These are phyloP conservation scores for Eurosta solidaginis DNA, from an alignment of 1,140 invertebrate species.

Conservation along the genomic window DNA sequence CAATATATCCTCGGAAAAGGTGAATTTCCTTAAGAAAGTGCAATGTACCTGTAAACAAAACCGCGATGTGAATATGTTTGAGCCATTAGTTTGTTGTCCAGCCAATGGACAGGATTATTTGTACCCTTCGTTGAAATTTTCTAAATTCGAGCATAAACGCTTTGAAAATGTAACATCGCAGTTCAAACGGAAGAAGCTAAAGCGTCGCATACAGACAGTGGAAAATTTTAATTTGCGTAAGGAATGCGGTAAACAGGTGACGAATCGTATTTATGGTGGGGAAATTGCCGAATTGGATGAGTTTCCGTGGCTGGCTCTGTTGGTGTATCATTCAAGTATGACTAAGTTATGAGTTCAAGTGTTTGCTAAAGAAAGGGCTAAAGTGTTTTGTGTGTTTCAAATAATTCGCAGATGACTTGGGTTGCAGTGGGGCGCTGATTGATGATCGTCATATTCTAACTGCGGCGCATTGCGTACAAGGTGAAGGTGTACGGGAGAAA, in stretches of 20 bases:
- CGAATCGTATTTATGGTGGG: conserved; percentile 62
- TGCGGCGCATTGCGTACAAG: conserved; percentile 84
- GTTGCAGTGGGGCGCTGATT: conserved; percentile 67
- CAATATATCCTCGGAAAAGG: conserved; percentile 51
- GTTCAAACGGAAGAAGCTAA: conserved; percentile 51
- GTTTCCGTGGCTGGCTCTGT: conserved; percentile 73
- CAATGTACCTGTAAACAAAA: conserved; percentile 42
- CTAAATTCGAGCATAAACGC: conserved; percentile 54
- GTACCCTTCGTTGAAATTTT: conserved; percentile 50
- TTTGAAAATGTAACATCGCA: conserved; percentile 49
- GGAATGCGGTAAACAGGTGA: conserved; percentile 58
- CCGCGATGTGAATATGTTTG: background rate
- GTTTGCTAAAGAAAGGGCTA: background rate
- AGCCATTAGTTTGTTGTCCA: conserved; percentile 51
- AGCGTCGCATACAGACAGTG: conserved; percentile 52
- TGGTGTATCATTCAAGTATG: conserved; percentile 66
- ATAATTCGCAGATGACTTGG: conserved; percentile 50
- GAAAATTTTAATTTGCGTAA: conserved; percentile 52
- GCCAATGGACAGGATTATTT: conserved; percentile 53
- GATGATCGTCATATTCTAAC: conserved; percentile 69
- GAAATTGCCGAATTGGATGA: conserved; percentile 62
- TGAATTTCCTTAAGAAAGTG: conserved; percentile 56
- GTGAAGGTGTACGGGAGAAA: conserved; percentile 54
- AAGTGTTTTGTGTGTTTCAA: background rate
- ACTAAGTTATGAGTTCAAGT: background rate